Conservation (phyloP, 2,113 vertebrate genomes). For the Setophaga kirtlandii region DNA sequence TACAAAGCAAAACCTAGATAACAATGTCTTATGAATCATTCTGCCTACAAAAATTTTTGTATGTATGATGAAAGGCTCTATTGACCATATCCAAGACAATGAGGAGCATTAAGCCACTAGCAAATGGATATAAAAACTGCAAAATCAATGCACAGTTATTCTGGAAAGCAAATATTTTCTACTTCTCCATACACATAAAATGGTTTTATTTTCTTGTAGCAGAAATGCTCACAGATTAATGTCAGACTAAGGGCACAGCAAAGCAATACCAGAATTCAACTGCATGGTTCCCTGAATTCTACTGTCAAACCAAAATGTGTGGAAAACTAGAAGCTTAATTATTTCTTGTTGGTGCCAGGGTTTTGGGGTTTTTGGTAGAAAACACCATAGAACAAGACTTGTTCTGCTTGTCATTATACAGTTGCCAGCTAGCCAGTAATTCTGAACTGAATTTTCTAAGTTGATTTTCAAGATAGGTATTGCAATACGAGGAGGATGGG, state of each 20-base stretch:
- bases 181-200: background rate
- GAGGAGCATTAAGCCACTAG: background rate
- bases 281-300: background rate
- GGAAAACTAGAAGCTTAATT: background rate
- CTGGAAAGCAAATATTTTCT: background rate
- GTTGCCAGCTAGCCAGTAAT: background rate
- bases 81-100: background rate
- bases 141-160: background rate
- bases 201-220: background rate
- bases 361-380: background rate
- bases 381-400: background rate
- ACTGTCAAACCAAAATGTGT: background rate
- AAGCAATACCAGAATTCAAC: background rate
- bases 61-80: background rate
- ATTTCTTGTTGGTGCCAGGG: background rate
- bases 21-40: background rate
- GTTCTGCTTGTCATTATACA: background rate
- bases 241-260: background rate
- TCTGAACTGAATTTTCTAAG: background rate
- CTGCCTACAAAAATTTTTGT: background rate
- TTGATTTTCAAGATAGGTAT: background rate
- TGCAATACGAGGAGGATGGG: background rate
- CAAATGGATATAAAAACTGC: conserved; percentile 7
- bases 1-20: background rate
- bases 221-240: background rate